Evolutionary conservation across 2,888 invertebrate genomes (phyloP).

Genomic region (Flabesymbios commensalis): DNA sequence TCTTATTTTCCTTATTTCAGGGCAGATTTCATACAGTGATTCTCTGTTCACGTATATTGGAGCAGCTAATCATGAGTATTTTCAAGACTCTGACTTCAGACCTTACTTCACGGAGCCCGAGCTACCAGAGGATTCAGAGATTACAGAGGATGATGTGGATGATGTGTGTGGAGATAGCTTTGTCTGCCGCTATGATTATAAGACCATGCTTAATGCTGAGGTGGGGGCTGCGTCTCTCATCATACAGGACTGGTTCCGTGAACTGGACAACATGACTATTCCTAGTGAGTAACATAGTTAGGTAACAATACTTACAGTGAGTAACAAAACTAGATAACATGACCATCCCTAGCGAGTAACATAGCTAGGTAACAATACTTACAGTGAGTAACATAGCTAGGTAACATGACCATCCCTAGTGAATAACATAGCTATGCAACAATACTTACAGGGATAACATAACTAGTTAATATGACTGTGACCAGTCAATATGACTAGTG

Average conservation of each 20-base stretch:
- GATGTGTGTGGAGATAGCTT: conserved; percentile 7
- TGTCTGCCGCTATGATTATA: conserved; percentile 23
- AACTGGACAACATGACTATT: conserved; percentile 7
- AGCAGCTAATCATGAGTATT: background rate
- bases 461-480: background rate
- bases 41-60: conserved; percentile 13
- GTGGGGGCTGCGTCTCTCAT: conserved; percentile 2
- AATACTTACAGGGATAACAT: no score
- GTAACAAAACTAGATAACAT: conserved; percentile 2
- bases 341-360: conserved; percentile 7
- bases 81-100: conserved; percentile 9
- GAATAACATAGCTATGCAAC: no score
- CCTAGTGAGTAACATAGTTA: conserved; percentile 8
- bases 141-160: conserved; percentile 6
- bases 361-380: no score
- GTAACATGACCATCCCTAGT: conserved; percentile 10
- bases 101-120: conserved; percentile 16
- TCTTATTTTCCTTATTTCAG: no score
- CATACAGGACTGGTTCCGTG: conserved; percentile 5
- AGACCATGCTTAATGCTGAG: conserved; percentile 8
- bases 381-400: no score
- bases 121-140: background rate
- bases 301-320: no score
- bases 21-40: no score
- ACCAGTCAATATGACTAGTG: no score